phyloP scores from a whole-genome alignment of 2,113 vertebrate species.

The Polyodon spathula region DNA sequence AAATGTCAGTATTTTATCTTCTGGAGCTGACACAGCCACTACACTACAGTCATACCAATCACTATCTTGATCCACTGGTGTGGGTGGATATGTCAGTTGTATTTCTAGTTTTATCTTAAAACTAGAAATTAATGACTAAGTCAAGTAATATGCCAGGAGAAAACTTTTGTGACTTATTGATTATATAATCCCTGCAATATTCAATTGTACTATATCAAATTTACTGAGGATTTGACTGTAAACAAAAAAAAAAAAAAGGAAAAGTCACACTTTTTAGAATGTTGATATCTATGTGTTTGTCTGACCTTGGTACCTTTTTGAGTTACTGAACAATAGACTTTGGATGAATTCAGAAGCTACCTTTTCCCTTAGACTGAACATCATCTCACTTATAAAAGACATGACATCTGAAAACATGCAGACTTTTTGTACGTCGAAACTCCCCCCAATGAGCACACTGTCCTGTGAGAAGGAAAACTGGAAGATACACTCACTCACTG shows the following conservation, averaged over 20 bases:
- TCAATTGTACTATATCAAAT: too few relatives aligned
- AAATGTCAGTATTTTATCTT: too few relatives aligned
- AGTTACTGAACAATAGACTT: constrained; percentile 3
- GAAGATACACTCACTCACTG: not conserved
- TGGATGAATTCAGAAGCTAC: constrained; percentile 3
- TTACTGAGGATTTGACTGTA: not conserved
- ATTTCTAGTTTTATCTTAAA: too few relatives aligned
- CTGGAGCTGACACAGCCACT: too few relatives aligned
- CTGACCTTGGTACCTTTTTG: not conserved
- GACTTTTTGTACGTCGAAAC: too few relatives aligned
- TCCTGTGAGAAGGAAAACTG: not conserved
- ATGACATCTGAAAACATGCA: constrained; percentile 7
- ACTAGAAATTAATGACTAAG: too few relatives aligned
- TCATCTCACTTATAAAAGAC: too few relatives aligned
- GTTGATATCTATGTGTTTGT: not conserved
- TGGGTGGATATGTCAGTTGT: too few relatives aligned
- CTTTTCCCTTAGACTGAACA: not conserved
- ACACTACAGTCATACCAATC: too few relatives aligned
- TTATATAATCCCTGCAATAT: not conserved
- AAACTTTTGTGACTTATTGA: constrained; percentile 3
- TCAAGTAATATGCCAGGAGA: too few relatives aligned
- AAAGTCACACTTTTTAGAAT: constrained; percentile 8
- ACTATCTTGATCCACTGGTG: too few relatives aligned
- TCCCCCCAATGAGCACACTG: not conserved
- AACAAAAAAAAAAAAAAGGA: not conserved